Evolutionary conservation across 2,113 vertebrate species (phyloP).

Genomic region (Australoheros scitulus): DNA sequence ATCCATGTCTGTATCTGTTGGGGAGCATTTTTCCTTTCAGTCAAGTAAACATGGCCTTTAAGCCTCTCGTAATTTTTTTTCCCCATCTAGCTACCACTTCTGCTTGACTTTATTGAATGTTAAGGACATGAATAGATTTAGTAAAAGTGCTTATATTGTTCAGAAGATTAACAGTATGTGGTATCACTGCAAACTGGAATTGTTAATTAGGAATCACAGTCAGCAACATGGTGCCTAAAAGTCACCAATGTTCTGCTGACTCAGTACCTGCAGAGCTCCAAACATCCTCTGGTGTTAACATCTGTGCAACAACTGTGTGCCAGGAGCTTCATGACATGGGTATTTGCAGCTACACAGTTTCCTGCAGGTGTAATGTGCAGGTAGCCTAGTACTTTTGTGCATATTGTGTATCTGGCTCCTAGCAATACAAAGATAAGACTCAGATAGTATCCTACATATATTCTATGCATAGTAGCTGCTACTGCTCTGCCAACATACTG

Average conservation of each 20-base stretch:
- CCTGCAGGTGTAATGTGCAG: background rate
- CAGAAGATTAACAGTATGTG: background rate
- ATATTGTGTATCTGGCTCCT: background rate
- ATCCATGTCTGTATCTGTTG: conserved; percentile 3
- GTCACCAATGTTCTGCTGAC: background rate
- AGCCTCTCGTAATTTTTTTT: background rate
- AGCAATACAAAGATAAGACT: too few relatives aligned
- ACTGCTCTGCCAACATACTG: background rate
- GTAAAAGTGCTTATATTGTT: background rate
- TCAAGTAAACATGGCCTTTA: conserved; percentile 43
- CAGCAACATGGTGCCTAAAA: background rate
- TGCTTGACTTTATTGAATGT: background rate
- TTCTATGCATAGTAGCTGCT: background rate
- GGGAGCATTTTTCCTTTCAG: conserved; percentile 1
- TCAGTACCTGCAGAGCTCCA: too few relatives aligned
- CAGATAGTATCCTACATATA: too few relatives aligned
- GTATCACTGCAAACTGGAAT: background rate
- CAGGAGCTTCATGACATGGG: background rate
- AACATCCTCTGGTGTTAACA: too few relatives aligned
- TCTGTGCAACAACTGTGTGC: background rate
- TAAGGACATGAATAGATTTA: background rate
- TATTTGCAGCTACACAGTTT: too few relatives aligned
- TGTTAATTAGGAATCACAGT: background rate
- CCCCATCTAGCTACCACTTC: conserved; percentile 17
- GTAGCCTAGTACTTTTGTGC: background rate